A percentile compares a stretch with the other conserved stretches of the same genome.
phyloP scores from a whole-genome alignment of 2,113 vertebrate genomes.

The Candoia aspera region DNA sequence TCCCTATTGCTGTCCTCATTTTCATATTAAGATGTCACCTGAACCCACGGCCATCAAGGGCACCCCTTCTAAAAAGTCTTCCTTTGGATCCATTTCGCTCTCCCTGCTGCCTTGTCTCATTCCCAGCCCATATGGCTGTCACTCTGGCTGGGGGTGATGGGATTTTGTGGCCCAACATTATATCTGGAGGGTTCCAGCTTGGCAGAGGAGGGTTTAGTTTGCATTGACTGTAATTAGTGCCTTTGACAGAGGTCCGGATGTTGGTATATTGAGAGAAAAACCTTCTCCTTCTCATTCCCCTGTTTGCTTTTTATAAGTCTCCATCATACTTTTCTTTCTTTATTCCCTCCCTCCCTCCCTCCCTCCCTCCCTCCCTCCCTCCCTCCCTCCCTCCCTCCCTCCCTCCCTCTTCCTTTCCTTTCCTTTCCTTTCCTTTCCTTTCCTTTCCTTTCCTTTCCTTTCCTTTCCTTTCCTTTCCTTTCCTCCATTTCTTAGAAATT shows the following conservation, averaged over 20 bases:
- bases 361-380: not conserved
- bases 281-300: not conserved
- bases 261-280: not conserved
- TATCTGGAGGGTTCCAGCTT: not conserved
- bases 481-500: not conserved
- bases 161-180: not conserved
- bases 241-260: not conserved
- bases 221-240: not conserved
- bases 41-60: too few relatives aligned
- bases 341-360: not conserved
- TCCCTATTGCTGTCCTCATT: too few relatives aligned
- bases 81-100: too few relatives aligned
- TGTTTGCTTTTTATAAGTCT: not conserved
- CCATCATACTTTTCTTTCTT: not conserved
- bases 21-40: too few relatives aligned
- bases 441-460: accelerated
- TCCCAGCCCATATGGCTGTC: too few relatives aligned
- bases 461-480: accelerated
- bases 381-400: too few relatives aligned
- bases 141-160: not conserved
- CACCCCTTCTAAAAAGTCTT: too few relatives aligned
- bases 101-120: not conserved
- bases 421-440: not conserved
- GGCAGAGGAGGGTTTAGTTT: not conserved
- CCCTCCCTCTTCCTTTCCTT: not conserved